Conservation (phyloP, 2,888 invertebrate species). For the Gerris lacustris region DNA sequence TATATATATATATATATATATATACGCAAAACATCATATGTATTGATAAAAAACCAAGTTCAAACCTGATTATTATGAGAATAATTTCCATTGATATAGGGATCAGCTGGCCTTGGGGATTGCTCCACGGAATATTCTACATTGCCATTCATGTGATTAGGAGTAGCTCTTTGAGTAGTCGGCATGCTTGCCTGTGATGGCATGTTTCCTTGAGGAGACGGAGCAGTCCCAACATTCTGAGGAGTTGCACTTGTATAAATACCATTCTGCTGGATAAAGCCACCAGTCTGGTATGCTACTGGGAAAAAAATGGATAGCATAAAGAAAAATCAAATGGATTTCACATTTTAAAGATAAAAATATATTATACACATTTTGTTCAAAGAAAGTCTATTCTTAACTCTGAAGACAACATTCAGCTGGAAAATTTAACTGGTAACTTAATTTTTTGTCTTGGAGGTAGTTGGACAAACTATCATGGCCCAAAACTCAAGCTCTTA, state of each 20-base stretch:
- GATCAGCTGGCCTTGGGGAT: slow-evolving; percentile 39
- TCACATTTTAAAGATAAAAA: background rate
- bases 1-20: too few relatives aligned
- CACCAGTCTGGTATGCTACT: slow-evolving; percentile 29
- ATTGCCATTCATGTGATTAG: slow-evolving; percentile 26
- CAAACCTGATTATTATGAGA: slow-evolving; percentile 25
- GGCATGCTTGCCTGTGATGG: slow-evolving; percentile 26
- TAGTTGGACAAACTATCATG: too few relatives aligned
- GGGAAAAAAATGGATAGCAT: slow-evolving; percentile 9
- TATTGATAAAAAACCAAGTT: background rate
- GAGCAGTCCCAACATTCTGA: slow-evolving; percentile 28
- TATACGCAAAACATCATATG: too few relatives aligned
- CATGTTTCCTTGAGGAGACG: slow-evolving; percentile 30
- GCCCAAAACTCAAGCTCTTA: too few relatives aligned
- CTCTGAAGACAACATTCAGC: background rate
- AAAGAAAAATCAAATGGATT: too few relatives aligned
- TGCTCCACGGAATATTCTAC: slow-evolving; percentile 32
- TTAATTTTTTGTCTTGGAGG: too few relatives aligned
- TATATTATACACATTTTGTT: background rate
- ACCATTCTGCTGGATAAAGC: slow-evolving; percentile 30
- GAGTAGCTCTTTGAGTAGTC: slow-evolving; percentile 10
- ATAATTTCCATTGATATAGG: slow-evolving; percentile 38
- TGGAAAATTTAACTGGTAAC: background rate
- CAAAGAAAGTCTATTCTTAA: background rate
- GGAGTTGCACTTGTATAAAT: slow-evolving; percentile 20